A percentile compares a stretch with the other conserved stretches of the same genome.
Evolutionary conservation across 2,113 vertebrate species (phyloP).

Genomic region (Protobothrops flavoviridis): DNA sequence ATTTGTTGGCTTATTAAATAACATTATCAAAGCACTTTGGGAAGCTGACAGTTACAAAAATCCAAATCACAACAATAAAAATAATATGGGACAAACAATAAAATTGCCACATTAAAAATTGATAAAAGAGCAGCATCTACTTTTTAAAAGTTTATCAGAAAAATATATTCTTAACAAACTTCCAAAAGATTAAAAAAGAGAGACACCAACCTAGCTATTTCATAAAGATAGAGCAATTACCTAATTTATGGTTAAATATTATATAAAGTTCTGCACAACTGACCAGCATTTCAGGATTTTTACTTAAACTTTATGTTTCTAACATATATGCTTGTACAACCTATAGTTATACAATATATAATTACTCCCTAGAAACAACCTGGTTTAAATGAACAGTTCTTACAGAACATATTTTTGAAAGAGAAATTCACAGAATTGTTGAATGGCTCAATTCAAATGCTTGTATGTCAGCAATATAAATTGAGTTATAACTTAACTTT

Average conservation of each 20-base stretch:
- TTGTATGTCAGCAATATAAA: not conserved
- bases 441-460: not conserved
- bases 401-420: not conserved
- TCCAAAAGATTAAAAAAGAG: not conserved
- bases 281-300: not conserved
- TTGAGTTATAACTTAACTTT: not conserved
- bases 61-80: not conserved
- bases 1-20: not conserved
- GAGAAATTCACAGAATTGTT: not conserved
- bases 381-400: not conserved
- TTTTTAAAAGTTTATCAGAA: not conserved
- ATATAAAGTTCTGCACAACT: conserved; percentile 1
- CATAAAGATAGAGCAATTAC: not conserved
- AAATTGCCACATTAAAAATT: not conserved
- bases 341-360: not conserved
- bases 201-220: not conserved
- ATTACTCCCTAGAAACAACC: not conserved
- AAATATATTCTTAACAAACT: not conserved
- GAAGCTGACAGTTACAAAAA: not conserved
- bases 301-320: not conserved
- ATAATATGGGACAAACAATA: not conserved
- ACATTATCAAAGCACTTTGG: not conserved
- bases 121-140: not conserved
- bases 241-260: not conserved
- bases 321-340: not conserved